Base-by-base conservation (phyloP, 2,113 vertebrate species). In the Myrmophylax atrothorax region DNA sequence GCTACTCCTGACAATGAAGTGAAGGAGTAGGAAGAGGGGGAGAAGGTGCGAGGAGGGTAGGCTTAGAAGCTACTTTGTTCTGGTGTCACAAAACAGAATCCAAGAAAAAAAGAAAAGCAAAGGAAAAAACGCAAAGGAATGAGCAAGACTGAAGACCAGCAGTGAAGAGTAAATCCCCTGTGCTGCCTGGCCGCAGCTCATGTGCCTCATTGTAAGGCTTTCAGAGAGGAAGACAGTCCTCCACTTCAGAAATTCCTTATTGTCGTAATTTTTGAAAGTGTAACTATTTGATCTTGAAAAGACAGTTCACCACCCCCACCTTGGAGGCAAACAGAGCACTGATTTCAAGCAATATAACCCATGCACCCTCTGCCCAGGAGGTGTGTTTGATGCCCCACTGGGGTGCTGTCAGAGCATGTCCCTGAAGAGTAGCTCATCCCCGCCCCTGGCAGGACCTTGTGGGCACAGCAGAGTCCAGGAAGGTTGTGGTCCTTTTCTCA, bases 271-370 rank as follows among this genome's bases (percentile, higher is more conserved):
- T 59, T 13, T 50, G 38, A 63, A 78, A 59, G 35, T n/a, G 4
- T 38, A 55, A 18, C 35, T 62, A 13, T 38, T 20, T 52, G 7
- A 8, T 46, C n/a, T 49, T 28, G 33, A 62, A 53, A 83, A 68
- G 31, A 37, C 8, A 53, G 12, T 10, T 68, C 35, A 50, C 38
- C 44, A 59, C 63, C 9, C 35, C 31, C 18, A 37, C 9, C 10
- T 60, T 0, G 0, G 35, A 82, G 7, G 19, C 15, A 68, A 86
- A 55, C 15, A 52, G 37, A 25, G 16, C 26, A 10, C 12, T 37
- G 19, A 14, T 60, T 81, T 44, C 46, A 89, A 14, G 6, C 1
- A 0, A 17, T 9, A 25, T 0, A 2, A 66, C 6, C 16, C 0
- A 1, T 29, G 14, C 15, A 46, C 42, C 19, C 38, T 56, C 60